Percentiles rank a stretch among this genome's conserved stretches.
These are phyloP conservation scores for Pungitius pungitius DNA, from an alignment of 2,113 vertebrate species.

Conservation along the genomic window DNA sequence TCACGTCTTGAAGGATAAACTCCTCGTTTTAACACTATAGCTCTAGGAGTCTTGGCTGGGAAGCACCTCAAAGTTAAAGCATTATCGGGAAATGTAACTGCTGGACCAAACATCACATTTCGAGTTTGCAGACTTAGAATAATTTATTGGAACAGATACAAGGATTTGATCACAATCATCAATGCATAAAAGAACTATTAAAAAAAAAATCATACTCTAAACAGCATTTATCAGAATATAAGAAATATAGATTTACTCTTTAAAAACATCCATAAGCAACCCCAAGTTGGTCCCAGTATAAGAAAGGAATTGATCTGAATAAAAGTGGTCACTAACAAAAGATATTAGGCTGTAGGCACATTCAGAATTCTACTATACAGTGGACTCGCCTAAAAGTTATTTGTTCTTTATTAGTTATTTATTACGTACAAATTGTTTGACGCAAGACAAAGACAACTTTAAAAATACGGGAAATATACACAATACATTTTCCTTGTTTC, in stretches of 20 bases:
- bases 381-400: conserved; percentile 58
- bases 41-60: neutral
- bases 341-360: conserved; percentile 56
- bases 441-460: conserved; percentile 52
- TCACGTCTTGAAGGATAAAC: neutral
- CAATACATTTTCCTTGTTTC: conserved; percentile 50
- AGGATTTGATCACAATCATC: conserved; percentile 69
- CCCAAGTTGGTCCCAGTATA: conserved; percentile 75
- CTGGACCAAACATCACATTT: conserved; percentile 30
- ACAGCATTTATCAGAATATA: conserved; percentile 73
- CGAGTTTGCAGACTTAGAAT: conserved; percentile 59
- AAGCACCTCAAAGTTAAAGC: neutral
- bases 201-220: conserved; percentile 68
- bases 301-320: conserved; percentile 67
- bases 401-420: no score
- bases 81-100: neutral
- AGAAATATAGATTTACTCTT: conserved; percentile 76
- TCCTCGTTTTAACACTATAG: neutral
- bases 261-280: conserved; percentile 73
- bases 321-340: conserved; percentile 73
- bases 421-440: conserved; percentile 57
- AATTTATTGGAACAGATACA: conserved; percentile 79
- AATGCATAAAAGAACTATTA: conserved; percentile 66
- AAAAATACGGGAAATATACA: conserved; percentile 66
- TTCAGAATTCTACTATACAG: conserved; percentile 71